Percentiles rank a stretch among this genome's conserved stretches.
phyloP scores from a whole-genome alignment of 1,140 invertebrate genomes.

The Atta cephalotes region DNA sequence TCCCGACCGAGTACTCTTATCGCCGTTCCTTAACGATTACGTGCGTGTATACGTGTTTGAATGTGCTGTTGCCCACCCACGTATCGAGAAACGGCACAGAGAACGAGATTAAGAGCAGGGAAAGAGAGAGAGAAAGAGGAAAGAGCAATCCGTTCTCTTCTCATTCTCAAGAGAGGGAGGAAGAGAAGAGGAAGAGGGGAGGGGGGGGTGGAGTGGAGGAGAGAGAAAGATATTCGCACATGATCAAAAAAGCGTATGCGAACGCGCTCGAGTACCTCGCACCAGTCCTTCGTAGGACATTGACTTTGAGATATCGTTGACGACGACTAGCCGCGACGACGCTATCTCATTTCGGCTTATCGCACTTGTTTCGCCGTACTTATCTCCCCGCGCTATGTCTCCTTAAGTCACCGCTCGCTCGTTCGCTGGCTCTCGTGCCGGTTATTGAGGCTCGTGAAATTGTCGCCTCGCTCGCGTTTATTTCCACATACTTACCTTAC shows the following conservation, averaged over 20 bases:
- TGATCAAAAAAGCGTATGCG: conserved; percentile 67
- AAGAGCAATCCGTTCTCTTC: not conserved
- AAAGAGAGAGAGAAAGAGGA: not conserved
- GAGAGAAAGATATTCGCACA: not conserved
- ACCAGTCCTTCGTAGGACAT: conserved; percentile 86
- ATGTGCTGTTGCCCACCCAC: conserved; percentile 17
- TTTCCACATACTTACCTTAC: no score
- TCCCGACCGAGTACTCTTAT: conserved; percentile 52
- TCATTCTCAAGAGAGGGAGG: not conserved
- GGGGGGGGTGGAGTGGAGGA: not conserved
- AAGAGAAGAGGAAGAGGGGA: not conserved
- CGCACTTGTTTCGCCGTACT: conserved; percentile 82
- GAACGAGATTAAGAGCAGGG: not conserved
- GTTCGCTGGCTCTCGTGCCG: not conserved
- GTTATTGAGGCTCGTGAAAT: not conserved
- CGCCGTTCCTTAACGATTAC: conserved; percentile 59
- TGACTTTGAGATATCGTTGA: conserved; percentile 86
- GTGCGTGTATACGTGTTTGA: conserved; percentile 42
- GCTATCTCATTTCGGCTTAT: conserved; percentile 84
- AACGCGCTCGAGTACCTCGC: conserved; percentile 71
- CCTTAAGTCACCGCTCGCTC: conserved; percentile 1
- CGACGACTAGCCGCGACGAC: conserved; percentile 77
- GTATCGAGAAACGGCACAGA: not conserved
- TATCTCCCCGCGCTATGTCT: conserved; percentile 75
- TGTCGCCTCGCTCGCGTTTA: not conserved